phyloP scores from a whole-genome alignment of 2,888 invertebrate genomes.

The Sarcophaga carnaria region DNA sequence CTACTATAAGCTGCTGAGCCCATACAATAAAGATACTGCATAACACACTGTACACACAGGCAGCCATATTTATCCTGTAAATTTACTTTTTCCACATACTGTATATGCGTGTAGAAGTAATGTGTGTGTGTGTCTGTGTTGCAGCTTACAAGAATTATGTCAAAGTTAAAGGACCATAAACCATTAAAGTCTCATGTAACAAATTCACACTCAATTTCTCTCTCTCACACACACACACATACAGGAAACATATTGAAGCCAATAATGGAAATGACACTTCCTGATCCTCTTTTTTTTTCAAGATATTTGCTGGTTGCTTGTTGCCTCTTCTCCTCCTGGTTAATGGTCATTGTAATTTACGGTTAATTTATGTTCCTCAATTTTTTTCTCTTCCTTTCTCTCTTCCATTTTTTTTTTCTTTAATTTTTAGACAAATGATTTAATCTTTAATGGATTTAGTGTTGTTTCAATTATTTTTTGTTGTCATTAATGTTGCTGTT shows the following conservation, averaged over 20 bases:
- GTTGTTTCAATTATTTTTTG: background rate
- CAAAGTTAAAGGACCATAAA: slow-evolving; percentile 13
- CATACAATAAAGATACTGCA: no score
- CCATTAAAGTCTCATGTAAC: slow-evolving; percentile 3
- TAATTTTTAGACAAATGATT: no score
- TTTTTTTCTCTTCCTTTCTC: no score
- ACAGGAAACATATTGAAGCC: background rate
- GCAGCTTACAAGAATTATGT: background rate
- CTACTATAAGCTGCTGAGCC: no score
- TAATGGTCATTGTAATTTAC: background rate
- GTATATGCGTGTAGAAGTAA: background rate
- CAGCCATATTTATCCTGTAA: no score
- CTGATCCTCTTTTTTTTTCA: background rate
- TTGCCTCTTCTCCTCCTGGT: background rate
- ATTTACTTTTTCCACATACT: no score
- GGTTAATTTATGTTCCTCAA: no score
- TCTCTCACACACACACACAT: background rate
- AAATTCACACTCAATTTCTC: background rate
- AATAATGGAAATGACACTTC: background rate
- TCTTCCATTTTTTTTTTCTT: no score
- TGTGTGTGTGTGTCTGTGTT: background rate
- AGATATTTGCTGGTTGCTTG: background rate
- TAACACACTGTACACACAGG: no score
- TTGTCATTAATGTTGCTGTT: no score
- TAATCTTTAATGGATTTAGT: background rate